These are phyloP conservation scores for Pomatostomus ruficeps DNA, from an alignment of 2,113 vertebrate genomes.

Conservation along the genomic window DNA sequence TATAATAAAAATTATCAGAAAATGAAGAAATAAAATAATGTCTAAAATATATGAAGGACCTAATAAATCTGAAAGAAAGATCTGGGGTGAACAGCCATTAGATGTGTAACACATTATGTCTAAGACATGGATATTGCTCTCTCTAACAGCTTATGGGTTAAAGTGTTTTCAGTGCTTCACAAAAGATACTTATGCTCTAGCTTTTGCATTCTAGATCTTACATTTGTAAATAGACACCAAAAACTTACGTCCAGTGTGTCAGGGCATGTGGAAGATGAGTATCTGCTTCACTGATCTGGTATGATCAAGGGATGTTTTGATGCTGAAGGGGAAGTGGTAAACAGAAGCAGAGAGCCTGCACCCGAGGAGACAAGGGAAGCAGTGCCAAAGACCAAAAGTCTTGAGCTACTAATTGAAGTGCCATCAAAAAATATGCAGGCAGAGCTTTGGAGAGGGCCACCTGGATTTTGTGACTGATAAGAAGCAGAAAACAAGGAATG, in stretches of 20 bases:
- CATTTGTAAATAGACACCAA: background rate
- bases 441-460: background rate
- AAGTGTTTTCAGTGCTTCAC: background rate
- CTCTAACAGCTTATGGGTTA: fast-evolving
- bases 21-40: background rate
- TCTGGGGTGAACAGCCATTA: background rate
- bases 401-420: background rate
- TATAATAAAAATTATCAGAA: background rate
- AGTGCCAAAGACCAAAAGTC: background rate
- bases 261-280: background rate
- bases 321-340: background rate
- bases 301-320: background rate
- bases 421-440: background rate
- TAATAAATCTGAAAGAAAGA: background rate
- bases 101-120: background rate
- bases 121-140: background rate
- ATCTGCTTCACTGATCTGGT: background rate
- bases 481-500: background rate
- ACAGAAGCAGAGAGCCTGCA: background rate
- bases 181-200: background rate
- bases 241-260: background rate
- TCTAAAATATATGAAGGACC: background rate
- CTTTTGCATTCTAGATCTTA: background rate
- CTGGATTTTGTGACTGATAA: background rate
- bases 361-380: fast-evolving